Conservation (phyloP, 2,797 vertebrate genomes). For the Microctenopoma lineatum region DNA sequence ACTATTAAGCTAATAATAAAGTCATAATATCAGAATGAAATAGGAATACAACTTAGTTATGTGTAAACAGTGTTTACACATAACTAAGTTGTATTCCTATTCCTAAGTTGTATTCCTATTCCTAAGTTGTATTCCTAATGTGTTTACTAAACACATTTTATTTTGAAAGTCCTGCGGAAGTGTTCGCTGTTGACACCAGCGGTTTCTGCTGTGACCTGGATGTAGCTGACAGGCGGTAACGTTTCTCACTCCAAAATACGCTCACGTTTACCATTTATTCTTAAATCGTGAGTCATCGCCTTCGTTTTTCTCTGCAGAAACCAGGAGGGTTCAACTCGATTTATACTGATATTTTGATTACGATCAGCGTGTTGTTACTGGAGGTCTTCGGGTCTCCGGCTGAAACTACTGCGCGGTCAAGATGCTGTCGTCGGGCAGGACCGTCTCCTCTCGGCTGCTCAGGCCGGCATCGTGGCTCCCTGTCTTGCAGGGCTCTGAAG, state of each 20-base stretch:
- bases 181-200: accelerated
- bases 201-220: not conserved
- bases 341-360: not conserved
- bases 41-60: too few relatives aligned
- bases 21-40: too few relatives aligned
- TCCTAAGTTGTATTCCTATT: too few relatives aligned
- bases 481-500: constrained; percentile 28
- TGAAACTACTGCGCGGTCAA: constrained; percentile 20
- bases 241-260: not conserved
- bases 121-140: too few relatives aligned
- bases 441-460: constrained; percentile 55
- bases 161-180: constrained; percentile 49
- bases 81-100: too few relatives aligned
- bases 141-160: constrained; percentile 35
- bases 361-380: constrained; percentile 2
- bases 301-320: accelerated
- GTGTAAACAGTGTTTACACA: too few relatives aligned
- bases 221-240: constrained; percentile 3
- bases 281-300: accelerated
- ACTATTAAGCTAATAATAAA: too few relatives aligned
- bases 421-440: constrained; percentile 70
- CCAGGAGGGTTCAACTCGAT: too few relatives aligned
- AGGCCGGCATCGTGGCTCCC: constrained; percentile 45
- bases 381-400: constrained; percentile 34
- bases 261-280: not conserved